These are phyloP conservation scores for Cettia cetti DNA, from an alignment of 2,113 vertebrate genomes.

Conservation along the genomic window DNA sequence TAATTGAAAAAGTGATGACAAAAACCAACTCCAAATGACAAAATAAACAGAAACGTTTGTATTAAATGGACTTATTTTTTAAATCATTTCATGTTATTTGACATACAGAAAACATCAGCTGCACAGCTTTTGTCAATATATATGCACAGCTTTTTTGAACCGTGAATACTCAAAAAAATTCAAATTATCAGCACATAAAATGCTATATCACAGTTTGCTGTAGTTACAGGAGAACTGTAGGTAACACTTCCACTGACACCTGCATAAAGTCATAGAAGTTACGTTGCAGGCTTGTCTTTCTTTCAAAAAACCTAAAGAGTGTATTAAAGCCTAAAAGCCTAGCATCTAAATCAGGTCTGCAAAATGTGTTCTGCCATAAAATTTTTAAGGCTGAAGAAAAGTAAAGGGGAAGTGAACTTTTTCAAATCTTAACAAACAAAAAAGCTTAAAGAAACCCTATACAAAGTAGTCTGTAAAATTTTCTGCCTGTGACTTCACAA, in stretches of 20 bases:
- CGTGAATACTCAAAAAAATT: neutral
- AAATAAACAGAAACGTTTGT: neutral
- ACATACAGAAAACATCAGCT: neutral
- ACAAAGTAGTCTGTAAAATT: neutral
- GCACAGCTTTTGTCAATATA: neutral
- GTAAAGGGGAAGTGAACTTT: neutral
- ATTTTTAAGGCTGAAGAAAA: neutral
- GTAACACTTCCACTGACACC: neutral
- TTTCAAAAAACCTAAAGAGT: neutral
- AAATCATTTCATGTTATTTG: neutral
- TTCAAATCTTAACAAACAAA: neutral
- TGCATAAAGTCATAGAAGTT: neutral
- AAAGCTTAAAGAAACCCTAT: neutral
- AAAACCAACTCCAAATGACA: neutral
- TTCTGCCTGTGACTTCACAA: neutral
- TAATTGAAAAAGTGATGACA: neutral
- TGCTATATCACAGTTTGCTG: neutral
- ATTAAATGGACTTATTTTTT: neutral
- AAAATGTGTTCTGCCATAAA: neutral
- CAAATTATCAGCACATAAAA: constrained; percentile 7
- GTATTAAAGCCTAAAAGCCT: neutral
- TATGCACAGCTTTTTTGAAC: constrained; percentile 8
- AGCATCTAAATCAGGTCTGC: neutral
- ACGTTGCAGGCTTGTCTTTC: neutral
- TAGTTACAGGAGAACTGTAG: neutral